Evolutionary conservation across 2,113 vertebrate genomes (phyloP).

Genomic region (Tupaia chinensis): DNA sequence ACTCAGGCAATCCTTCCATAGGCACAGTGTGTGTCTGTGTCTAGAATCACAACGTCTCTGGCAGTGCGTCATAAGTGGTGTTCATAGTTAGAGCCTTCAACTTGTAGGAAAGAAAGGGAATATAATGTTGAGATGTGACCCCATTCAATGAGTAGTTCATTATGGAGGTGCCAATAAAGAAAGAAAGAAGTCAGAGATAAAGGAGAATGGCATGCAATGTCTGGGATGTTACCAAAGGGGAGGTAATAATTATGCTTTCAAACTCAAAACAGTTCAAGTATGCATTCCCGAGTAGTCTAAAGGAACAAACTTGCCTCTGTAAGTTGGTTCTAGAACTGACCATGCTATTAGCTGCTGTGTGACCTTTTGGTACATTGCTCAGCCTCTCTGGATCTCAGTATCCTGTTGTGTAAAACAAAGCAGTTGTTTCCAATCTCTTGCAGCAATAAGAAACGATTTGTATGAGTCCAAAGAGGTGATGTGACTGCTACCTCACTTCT

Average conservation of each 20-base stretch:
- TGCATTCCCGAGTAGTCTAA: accelerated
- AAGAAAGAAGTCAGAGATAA: neutral
- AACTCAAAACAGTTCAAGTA: neutral
- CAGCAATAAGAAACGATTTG: neutral
- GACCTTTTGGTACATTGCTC: neutral
- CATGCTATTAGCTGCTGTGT: neutral
- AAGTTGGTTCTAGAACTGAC: neutral
- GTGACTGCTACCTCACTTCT: neutral
- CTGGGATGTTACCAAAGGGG: neutral
- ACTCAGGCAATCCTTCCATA: neutral
- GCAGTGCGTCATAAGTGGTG: neutral
- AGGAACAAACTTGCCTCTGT: neutral
- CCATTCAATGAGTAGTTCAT: no score
- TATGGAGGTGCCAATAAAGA: neutral
- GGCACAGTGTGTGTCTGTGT: neutral
- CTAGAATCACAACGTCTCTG: neutral
- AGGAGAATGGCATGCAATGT: neutral
- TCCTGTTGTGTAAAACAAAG: neutral
- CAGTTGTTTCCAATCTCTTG: neutral
- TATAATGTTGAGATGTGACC: neutral
- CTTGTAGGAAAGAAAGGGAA: neutral
- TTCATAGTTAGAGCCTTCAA: neutral
- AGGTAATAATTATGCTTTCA: neutral
- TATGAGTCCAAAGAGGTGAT: conserved; percentile 20
- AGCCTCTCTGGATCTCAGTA: neutral